Evolutionary conservation across 2,113 vertebrate genomes (phyloP), one percentile per base, ranked within the genome.

Genomic region (Protomyctophum bolini): DNA sequence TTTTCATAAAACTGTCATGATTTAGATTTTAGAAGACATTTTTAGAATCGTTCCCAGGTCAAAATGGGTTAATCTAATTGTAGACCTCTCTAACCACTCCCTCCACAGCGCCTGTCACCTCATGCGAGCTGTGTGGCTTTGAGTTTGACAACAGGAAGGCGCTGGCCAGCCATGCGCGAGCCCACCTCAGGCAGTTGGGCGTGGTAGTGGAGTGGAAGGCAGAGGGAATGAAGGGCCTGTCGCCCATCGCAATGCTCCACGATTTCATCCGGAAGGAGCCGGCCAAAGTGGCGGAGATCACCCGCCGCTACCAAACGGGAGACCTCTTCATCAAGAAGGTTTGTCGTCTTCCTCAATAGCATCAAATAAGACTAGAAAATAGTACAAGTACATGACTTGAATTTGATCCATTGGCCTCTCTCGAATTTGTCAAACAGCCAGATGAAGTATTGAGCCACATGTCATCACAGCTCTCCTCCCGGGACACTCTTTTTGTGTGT

Each of bases 91-190:
- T 51, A 1, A 69, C 49, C 15, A 10, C 56, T 0, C 91, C 90
- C 74, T 88, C 86, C 1, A 92, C 91, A 81, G 80, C 92, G 67
- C 88, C 89, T 88, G 97, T 96, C 12, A 88, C 94, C 2, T 95
- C 95, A 65, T 98, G 97, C 7, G 96, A 98, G 83, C 95, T 98
- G 0, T 98, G 97, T 28, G 97, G 97, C 14, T 96, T 97, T 57
- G 94, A 95, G 85, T 98, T 98, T 69, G 96, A 98, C 77, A 98
- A 98, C 91, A 94, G 97, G 2, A 97, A 98, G 81, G 97, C 97
- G 0, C 75, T 98, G 86, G 96, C 97, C 45, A 98, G 97, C 88
- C 97, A 97, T 0, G 95, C 96, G 0, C 92, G 96, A 2, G 96
- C 97, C 0, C 97, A 99, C 70, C 94, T 98, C 49, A 92, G 97